These are phyloP conservation scores for Neosalanx taihuensis DNA, from an alignment of 2,797 vertebrate species.

Conservation along the genomic window DNA sequence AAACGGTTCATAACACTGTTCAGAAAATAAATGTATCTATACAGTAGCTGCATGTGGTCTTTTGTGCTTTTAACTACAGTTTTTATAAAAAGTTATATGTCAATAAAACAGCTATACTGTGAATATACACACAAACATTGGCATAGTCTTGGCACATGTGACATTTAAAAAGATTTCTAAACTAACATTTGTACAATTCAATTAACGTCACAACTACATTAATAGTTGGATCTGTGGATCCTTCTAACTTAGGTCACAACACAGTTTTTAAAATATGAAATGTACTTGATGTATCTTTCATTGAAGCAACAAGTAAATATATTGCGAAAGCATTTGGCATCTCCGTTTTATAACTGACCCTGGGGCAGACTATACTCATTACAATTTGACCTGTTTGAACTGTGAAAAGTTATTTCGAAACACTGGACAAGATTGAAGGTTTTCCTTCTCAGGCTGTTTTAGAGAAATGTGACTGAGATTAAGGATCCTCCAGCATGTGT, in stretches of 20 bases:
- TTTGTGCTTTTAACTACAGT: slow-evolving; percentile 24
- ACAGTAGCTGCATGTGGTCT: slow-evolving; percentile 14
- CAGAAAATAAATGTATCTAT: slow-evolving; percentile 6
- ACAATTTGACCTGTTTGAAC: too few species aligned
- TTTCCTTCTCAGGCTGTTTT: too few species aligned
- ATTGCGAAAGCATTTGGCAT: background rate
- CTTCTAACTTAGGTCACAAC: too few species aligned
- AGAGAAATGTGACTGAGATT: too few species aligned
- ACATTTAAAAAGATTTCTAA: background rate
- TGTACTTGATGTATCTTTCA: background rate
- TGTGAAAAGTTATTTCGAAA: too few species aligned
- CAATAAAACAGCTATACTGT: slow-evolving; percentile 17
- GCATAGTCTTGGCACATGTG: background rate
- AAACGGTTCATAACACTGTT: slow-evolving; percentile 7
- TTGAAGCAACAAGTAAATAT: background rate
- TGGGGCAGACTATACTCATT: too few species aligned
- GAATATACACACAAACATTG: background rate
- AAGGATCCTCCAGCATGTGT: too few species aligned
- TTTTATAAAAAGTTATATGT: slow-evolving; percentile 1
- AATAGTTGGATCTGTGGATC: background rate
- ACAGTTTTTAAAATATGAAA: too few species aligned
- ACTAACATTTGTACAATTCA: background rate
- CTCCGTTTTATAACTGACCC: too few species aligned
- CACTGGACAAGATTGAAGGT: too few species aligned
- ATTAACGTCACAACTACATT: background rate